Evolutionary conservation across 2,888 invertebrate genomes (phyloP).

Genomic region (Dyspetes luteomarginatus): DNA sequence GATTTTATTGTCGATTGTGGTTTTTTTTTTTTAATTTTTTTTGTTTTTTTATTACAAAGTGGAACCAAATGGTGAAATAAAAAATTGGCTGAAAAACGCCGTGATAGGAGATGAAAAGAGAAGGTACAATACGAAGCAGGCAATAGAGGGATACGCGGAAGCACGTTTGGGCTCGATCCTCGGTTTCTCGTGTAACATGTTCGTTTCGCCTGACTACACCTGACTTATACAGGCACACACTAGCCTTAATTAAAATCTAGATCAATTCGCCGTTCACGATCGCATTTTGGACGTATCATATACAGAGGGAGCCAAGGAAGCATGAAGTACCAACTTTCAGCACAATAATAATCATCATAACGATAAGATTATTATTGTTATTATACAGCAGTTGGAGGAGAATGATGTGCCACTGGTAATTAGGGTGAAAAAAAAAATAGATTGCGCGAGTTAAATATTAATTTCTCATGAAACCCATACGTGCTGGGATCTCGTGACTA

Average conservation of each 20-base stretch:
- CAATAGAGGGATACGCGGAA: constrained; percentile 19
- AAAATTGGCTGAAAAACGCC: neutral
- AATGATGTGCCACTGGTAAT: constrained; percentile 7
- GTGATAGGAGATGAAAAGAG: neutral
- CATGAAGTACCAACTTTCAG: constrained; percentile 28
- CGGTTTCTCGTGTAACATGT: constrained; percentile 30
- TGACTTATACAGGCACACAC: neutral
- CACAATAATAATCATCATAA: neutral
- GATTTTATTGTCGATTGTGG: neutral
- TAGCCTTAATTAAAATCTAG: constrained; percentile 43
- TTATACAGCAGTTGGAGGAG: neutral
- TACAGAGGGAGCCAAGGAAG: constrained; percentile 9
- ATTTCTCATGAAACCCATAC: constrained; percentile 21
- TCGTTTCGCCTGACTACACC: constrained; percentile 45
- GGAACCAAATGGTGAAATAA: neutral
- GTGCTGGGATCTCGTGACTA: neutral
- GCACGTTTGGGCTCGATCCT: neutral
- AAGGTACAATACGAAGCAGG: neutral
- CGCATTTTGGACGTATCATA: constrained; percentile 1
- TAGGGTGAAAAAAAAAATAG: neutral
- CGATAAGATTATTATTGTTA: constrained; percentile 1
- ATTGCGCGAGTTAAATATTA: constrained; percentile 11
- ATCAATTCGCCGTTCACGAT: constrained; percentile 44
- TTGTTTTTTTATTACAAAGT: neutral
- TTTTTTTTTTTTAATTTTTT: neutral